Evolutionary conservation across 1,140 invertebrate species (phyloP).

Genomic region (Rhyacophila brunnea): DNA sequence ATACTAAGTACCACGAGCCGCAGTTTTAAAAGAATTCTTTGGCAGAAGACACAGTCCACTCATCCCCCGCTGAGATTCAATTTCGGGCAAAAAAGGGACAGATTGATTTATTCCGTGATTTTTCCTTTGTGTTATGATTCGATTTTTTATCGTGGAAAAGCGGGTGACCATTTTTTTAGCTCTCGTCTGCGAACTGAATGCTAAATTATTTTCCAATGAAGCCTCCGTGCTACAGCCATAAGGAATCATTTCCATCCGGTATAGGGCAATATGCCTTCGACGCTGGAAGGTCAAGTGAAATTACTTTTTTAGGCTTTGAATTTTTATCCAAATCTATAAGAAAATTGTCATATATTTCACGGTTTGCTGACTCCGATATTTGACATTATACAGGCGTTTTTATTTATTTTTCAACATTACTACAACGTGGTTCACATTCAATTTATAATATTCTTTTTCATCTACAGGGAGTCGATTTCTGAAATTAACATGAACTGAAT

Average conservation of each 20-base stretch:
- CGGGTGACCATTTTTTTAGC: constrained; percentile 7
- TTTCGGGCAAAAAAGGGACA: constrained; percentile 22
- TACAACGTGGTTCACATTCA: no score
- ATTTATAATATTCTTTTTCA: no score
- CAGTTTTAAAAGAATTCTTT: not conserved
- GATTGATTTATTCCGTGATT: constrained; percentile 30
- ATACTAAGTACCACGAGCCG: constrained; percentile 1
- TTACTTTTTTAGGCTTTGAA: no score
- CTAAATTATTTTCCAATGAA: not conserved
- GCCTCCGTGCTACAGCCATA: not conserved
- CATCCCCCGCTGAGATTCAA: constrained; percentile 23
- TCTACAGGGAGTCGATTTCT: no score
- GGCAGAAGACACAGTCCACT: not conserved
- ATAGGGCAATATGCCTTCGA: no score
- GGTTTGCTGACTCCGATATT: no score
- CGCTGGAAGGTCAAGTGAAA: not conserved
- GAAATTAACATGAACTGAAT: no score
- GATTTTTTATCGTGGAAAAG: constrained; percentile 19
- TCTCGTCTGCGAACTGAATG: not conserved
- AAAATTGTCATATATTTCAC: no score
- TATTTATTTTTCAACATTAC: no score
- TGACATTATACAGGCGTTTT: no score
- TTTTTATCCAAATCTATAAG: no score
- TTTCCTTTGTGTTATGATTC: constrained; percentile 29
- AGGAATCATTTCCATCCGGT: no score